Evolutionary conservation across 2,888 invertebrate genomes (phyloP).

Genomic region (Drosophila rubida): DNA sequence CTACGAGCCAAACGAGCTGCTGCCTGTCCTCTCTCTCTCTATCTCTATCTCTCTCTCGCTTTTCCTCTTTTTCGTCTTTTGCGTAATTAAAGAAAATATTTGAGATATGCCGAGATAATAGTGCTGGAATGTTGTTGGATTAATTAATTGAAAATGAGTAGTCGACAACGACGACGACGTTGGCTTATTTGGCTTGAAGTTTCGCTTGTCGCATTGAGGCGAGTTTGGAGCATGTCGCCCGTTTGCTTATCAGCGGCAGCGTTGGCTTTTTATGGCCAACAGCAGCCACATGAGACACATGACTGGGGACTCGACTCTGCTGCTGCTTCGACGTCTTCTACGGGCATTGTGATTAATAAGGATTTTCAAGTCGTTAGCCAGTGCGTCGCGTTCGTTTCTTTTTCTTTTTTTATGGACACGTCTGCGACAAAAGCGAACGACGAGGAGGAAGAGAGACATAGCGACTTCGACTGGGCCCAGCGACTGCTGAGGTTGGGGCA

Average conservation of each 20-base stretch:
- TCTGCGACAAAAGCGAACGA: constrained; percentile 16
- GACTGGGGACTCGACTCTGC: constrained; percentile 20
- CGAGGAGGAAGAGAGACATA: not conserved
- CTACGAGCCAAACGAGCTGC: constrained; percentile 46
- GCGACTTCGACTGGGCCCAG: constrained; percentile 3
- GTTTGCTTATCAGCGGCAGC: constrained; percentile 76
- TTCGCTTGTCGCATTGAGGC: constrained; percentile 8
- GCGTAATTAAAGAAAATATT: constrained; percentile 81
- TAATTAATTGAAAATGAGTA: constrained; percentile 80
- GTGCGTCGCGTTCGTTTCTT: constrained; percentile 39
- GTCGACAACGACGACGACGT: constrained; percentile 55
- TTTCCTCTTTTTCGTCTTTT: constrained; percentile 39
- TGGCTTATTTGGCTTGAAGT: constrained; percentile 61
- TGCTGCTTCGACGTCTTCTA: constrained; percentile 30
- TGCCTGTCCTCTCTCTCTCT: not conserved
- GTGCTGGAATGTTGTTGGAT: constrained; percentile 80
- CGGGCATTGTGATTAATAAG: constrained; percentile 76
- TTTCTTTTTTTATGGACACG: constrained; percentile 60
- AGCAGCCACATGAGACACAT: constrained; percentile 57
- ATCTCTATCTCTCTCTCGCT: constrained; percentile 28
- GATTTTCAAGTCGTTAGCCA: constrained; percentile 79
- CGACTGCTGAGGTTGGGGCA: constrained; percentile 46
- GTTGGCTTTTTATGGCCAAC: constrained; percentile 76
- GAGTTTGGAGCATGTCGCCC: constrained; percentile 63
- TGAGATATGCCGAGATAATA: constrained; percentile 81